Conservation (phyloP, 37 sponge, comb jelly and placozoan species). For the Cladorhizidae sp. region DNA sequence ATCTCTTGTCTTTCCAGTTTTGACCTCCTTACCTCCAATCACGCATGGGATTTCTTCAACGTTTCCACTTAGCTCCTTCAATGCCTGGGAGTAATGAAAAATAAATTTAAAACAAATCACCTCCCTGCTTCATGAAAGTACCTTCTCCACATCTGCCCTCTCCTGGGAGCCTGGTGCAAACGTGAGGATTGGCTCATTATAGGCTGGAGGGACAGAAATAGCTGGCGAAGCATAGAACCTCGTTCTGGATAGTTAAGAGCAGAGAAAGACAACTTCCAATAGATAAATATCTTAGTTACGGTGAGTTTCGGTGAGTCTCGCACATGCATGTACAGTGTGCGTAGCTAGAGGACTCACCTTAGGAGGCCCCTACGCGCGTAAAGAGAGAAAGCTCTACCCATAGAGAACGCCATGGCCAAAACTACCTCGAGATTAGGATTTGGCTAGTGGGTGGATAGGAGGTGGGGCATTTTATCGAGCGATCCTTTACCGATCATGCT, state of each 20-base stretch:
- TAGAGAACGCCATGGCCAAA: no score
- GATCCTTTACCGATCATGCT: no score
- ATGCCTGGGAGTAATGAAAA: slow-evolving; percentile 45
- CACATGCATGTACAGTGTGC: no score
- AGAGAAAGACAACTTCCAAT: no score
- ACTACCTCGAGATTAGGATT: no score
- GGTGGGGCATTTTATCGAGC: no score
- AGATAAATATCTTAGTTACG: no score
- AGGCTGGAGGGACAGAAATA: slow-evolving; percentile 41
- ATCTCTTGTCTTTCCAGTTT: slow-evolving; percentile 67
- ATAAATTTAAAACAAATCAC: background rate
- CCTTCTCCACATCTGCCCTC: slow-evolving; percentile 60
- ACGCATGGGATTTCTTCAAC: slow-evolving; percentile 89
- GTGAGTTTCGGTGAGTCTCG: no score
- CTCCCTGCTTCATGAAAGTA: background rate
- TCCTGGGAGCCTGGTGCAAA: slow-evolving; percentile 84
- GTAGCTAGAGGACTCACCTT: no score
- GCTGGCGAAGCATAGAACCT: slow-evolving; percentile 38
- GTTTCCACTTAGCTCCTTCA: slow-evolving; percentile 44
- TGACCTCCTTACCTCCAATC: slow-evolving; percentile 85
- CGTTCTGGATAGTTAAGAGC: background rate
- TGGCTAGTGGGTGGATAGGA: no score
- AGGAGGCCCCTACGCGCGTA: no score
- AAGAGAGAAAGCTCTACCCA: no score
- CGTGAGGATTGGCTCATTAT: slow-evolving; percentile 73